Evolutionary conservation across 2,113 vertebrate genomes (phyloP).

Genomic region (Arenaria interpres): DNA sequence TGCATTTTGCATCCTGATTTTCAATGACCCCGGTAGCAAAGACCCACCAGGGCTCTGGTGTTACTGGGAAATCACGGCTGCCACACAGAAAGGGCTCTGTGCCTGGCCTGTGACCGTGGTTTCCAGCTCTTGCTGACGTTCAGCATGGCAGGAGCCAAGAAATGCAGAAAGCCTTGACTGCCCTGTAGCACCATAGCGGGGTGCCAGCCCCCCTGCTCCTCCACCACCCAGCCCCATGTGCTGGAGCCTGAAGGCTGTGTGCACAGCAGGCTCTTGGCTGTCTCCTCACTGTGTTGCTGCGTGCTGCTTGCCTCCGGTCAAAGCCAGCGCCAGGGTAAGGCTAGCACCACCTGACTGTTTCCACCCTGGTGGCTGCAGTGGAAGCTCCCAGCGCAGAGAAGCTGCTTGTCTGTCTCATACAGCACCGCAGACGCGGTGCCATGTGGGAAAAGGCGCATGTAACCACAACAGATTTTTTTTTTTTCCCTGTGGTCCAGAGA

Average conservation of each 20-base stretch:
- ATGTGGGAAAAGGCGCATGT: not conserved
- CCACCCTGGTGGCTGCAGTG: not conserved
- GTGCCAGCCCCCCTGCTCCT: not conserved
- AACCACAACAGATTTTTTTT: not conserved
- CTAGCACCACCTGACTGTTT: fast-evolving
- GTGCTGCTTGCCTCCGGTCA: not conserved
- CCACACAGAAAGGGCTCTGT: fast-evolving
- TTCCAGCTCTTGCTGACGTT: not conserved
- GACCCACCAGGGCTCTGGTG: not conserved
- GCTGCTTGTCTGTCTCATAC: not conserved
- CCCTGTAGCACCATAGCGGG: not conserved
- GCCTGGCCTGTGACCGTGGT: not conserved
- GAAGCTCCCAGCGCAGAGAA: fast-evolving
- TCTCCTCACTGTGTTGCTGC: fast-evolving
- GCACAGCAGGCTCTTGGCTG: fast-evolving
- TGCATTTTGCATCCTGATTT: not conserved
- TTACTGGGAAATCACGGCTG: not conserved
- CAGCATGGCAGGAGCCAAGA: fast-evolving
- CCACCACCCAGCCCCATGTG: no score
- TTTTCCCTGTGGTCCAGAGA: not conserved
- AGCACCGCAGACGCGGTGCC: not conserved
- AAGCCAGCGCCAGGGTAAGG: not conserved
- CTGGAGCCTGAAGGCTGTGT: not conserved
- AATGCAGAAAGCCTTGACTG: not conserved
- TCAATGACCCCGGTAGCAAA: not conserved